Evolutionary conservation across 2,888 invertebrate species (phyloP).

Genomic region (Tetragnatha montana): DNA sequence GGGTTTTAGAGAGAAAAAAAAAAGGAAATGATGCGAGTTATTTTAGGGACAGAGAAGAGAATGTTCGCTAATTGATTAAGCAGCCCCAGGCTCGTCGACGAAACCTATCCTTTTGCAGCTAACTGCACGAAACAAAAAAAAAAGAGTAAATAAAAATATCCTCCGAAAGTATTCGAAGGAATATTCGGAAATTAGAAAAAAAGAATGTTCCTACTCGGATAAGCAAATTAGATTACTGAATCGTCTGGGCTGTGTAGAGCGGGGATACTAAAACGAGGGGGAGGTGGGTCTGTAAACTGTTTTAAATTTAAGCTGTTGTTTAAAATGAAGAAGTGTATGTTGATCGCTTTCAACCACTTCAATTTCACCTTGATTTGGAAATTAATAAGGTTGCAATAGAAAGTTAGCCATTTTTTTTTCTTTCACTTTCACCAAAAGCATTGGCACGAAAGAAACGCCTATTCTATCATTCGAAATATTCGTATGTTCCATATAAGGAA

Average conservation of each 20-base stretch:
- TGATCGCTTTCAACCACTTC: neutral
- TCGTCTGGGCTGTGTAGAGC: slow-evolving; percentile 7
- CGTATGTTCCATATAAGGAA: too few relatives aligned
- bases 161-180: neutral
- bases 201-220: slow-evolving; percentile 45
- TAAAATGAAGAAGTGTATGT: neutral
- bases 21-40: neutral
- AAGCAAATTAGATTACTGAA: slow-evolving; percentile 57
- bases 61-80: slow-evolving; percentile 45
- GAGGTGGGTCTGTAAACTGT: slow-evolving; percentile 28
- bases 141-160: slow-evolving; percentile 16
- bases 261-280: neutral
- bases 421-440: too few relatives aligned
- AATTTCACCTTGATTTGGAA: slow-evolving; percentile 1
- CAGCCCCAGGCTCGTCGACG: slow-evolving; percentile 20
- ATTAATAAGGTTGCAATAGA: neutral
- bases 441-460: too few relatives aligned
- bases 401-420: too few relatives aligned
- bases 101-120: slow-evolving; percentile 21
- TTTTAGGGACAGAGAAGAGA: slow-evolving; percentile 4
- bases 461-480: too few relatives aligned
- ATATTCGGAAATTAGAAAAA: slow-evolving; percentile 9
- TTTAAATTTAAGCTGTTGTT: slow-evolving; percentile 19
- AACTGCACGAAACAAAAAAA: slow-evolving; percentile 2
- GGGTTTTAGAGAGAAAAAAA: neutral